Conservation (phyloP, 2,797 vertebrate genomes). For the Catamblyrhynchus diadema region DNA sequence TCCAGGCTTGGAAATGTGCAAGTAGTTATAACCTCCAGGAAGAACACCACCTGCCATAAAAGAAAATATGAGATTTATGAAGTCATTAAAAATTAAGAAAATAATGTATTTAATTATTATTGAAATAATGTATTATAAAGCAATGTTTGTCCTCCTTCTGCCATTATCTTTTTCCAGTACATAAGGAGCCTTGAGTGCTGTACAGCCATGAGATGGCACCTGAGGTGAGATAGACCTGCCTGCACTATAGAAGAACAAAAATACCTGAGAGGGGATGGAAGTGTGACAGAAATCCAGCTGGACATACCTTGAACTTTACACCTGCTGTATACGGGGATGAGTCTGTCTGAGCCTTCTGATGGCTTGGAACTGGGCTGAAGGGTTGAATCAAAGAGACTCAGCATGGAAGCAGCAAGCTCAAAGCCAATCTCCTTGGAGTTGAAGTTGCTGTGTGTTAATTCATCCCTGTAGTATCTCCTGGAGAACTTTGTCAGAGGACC, state of each 20-base stretch:
- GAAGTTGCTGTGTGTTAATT: constrained; percentile 83
- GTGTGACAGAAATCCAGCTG: neutral
- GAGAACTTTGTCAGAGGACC: constrained; percentile 91
- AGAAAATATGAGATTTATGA: neutral
- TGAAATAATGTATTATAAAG: neutral
- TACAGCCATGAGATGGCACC: neutral
- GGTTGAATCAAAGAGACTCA: constrained; percentile 83
- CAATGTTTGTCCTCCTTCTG: neutral
- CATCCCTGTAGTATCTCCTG: constrained; percentile 78
- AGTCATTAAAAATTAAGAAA: neutral
- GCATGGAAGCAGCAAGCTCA: constrained; percentile 82
- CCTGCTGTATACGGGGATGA: constrained; percentile 81
- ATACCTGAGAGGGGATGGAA: neutral
- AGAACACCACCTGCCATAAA: constrained; percentile 81
- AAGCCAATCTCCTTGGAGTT: constrained; percentile 88
- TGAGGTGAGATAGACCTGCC: neutral
- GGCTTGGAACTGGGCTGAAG: constrained; percentile 45
- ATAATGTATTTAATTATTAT: neutral
- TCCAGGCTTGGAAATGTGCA: constrained; percentile 83
- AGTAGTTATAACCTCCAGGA: constrained; percentile 85
- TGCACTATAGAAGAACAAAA: neutral
- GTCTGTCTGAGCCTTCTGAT: constrained; percentile 60
- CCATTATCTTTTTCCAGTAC: neutral
- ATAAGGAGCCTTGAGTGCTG: neutral
- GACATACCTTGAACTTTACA: constrained; percentile 85